Base-by-base conservation (phyloP, 2,113 vertebrate genomes). In the Sander lucioperca region DNA sequence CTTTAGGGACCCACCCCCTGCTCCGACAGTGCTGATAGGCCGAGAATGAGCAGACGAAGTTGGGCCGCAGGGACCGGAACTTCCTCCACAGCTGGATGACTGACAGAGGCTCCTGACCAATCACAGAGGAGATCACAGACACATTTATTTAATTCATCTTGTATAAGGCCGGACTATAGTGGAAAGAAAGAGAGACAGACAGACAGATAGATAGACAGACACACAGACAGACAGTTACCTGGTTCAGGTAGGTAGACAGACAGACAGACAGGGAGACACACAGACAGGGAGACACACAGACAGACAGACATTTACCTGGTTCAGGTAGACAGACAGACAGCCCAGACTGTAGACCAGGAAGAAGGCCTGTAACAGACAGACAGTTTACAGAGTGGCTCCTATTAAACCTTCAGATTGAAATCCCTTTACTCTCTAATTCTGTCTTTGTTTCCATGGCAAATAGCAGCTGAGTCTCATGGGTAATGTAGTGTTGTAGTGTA, bases 1-100 rank as follows among this genome's bases (percentile, higher is more conserved):
- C 92, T 90, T 99, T 99, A 70, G 98, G 97, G 68, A 99, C 96
- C 98, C 98, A 99, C 25, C 98, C 98, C 92, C 92, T 96, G 89
- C 96, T 95, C 15, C 97, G 95, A 83, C 95, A 98, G 91, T 98
- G 95, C 86, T 99, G 98, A 83, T 99, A 99, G 0, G 96, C 97
- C 69, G 97, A 94, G 63, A 98, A 99, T 0, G 93, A 96, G 0
- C 94, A 95, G 79, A 91, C 90, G 67, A 99, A 99, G 67, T 95
- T 82, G 0, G 97, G 95, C 85, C 95, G 95, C 45, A 94, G 74
- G 0, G 91, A 87, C 0, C 92, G 83, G 85, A 98, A 97, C 58
- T 84, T 79, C 9, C 93, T 84, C 98, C 98, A 99, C 10, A 98
- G 93, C 73, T 97, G 93, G 83, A 94, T 0, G 36, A 99, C 23